phyloP scores from a whole-genome alignment of 2,888 invertebrate species.

The Archips crataeganus region DNA sequence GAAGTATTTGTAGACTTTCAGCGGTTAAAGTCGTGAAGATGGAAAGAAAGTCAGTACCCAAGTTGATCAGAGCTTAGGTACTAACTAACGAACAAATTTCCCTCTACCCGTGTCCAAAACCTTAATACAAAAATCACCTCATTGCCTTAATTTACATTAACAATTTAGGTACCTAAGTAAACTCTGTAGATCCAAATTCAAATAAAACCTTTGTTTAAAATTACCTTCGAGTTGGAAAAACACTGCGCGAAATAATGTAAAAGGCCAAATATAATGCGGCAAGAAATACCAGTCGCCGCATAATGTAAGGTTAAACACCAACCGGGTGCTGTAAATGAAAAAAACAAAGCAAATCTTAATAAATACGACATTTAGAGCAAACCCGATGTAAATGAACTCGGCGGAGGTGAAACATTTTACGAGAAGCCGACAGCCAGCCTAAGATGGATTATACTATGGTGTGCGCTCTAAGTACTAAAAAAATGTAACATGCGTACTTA shows the following conservation, averaged over 20 bases:
- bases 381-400: constrained; percentile 24
- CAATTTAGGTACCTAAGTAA: too few relatives aligned
- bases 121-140: too few relatives aligned
- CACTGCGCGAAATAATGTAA: background rate
- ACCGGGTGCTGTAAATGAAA: constrained; percentile 7
- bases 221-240: background rate
- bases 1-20: too few relatives aligned
- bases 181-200: background rate
- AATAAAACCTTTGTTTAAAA: constrained; percentile 5
- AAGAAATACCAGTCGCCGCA: constrained; percentile 15
- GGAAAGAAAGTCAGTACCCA: too few relatives aligned
- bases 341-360: constrained; percentile 24
- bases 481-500: background rate
- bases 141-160: too few relatives aligned
- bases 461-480: background rate
- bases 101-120: too few relatives aligned
- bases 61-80: too few relatives aligned
- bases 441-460: constrained; percentile 17
- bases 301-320: constrained; percentile 24
- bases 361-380: constrained; percentile 26
- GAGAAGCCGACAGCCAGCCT: constrained; percentile 11
- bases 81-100: too few relatives aligned
- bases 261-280: background rate
- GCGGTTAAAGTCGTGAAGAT: too few relatives aligned
- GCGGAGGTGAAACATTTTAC: background rate